Evolutionary conservation across 2,888 invertebrate species (phyloP), one percentile per base, ranked within the genome.

Genomic region (Electrophaes corylata): DNA sequence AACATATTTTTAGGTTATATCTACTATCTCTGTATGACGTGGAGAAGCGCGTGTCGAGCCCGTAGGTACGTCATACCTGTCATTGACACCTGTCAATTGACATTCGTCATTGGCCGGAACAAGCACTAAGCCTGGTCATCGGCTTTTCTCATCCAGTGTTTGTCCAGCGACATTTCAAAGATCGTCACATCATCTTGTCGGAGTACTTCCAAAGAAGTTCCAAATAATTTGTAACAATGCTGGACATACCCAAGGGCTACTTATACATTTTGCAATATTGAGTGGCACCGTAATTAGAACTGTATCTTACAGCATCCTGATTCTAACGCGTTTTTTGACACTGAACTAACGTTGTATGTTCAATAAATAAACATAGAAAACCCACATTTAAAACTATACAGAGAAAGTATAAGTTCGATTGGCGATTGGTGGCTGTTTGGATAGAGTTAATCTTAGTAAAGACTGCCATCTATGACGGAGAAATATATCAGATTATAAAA

Each of bases 281-380:
- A 87, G 82, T 84, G 84, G 84, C 81, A 79, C 72, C 80, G 86
- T 88, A 91, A 91, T 91, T 90, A 89, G 89, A 88, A 68, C 81
- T 73, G 81, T 83, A 84, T 87, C 86, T 88, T 86, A 86, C 88
- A 84, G 88, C 88, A 89, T 88, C 90, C 89, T 86, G 87, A 89
- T 86, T 85, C 84, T 83, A 88, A 87, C 84, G 83, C 86, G 79
- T 56, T 57, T 53, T 57, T 57, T 52, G 54, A 1, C 19, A 37
- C 12, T n/a, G 23, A 23, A 58, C 20, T 63, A 73, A 73, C 51
- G 73, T 52, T 60, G 43, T 57, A 70, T 45, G 57, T 66, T 49
- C 41, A 44, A 46, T 8, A 14, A 4, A 14, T 43, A 33, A 1
- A 11, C 55, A 57, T 19, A 39, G 40, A 10, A 74, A 58, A 60